A percentile compares a stretch with the other conserved stretches of the same genome.
phyloP scores from a whole-genome alignment of 1,140 invertebrate genomes.

The Drosophila sulfurigaster region DNA sequence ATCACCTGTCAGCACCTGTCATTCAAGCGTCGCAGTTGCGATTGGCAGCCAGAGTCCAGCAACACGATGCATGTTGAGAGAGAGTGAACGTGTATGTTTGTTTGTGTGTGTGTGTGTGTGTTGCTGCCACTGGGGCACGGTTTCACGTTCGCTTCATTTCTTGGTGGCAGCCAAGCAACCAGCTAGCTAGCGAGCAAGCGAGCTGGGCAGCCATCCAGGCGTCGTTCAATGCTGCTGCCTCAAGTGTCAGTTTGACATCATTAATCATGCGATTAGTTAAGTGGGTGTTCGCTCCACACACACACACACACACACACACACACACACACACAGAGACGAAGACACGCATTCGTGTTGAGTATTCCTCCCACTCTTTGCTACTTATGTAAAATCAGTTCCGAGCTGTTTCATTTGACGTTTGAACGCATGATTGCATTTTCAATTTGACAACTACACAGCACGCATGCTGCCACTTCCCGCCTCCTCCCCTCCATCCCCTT shows the following conservation, averaged over 20 bases:
- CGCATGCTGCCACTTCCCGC: slow-evolving; percentile 19
- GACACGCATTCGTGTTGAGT: background rate
- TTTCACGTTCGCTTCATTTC: slow-evolving; percentile 30
- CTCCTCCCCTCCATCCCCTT: background rate
- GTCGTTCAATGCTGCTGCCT: slow-evolving; percentile 43
- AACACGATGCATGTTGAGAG: slow-evolving; percentile 46
- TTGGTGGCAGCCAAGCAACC: slow-evolving; percentile 16
- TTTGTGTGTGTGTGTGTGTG: slow-evolving; percentile 19
- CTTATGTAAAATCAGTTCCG: slow-evolving; percentile 78
- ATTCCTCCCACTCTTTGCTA: slow-evolving; percentile 34
- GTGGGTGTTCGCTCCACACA: slow-evolving; percentile 72
- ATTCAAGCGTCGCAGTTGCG: slow-evolving; percentile 82
- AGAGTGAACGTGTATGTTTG: slow-evolving; percentile 17
- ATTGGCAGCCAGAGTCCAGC: slow-evolving; percentile 65
- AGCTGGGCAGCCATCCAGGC: slow-evolving; percentile 36
- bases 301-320: slow-evolving; percentile 13
- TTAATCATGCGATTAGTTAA: slow-evolving; percentile 85
- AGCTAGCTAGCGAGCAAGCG: slow-evolving; percentile 8
- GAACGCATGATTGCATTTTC: slow-evolving; percentile 81
- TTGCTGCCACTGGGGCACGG: slow-evolving; percentile 29
- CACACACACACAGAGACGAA: too few relatives aligned
- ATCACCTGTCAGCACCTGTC: slow-evolving; percentile 85
- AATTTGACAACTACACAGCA: slow-evolving; percentile 72
- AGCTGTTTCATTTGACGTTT: slow-evolving; percentile 84
- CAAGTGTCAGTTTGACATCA: slow-evolving; percentile 80